Percentiles rank a stretch among this genome's conserved stretches.
Conservation (phyloP, 2,888 invertebrate species). For the Napeogenes sylphis region DNA sequence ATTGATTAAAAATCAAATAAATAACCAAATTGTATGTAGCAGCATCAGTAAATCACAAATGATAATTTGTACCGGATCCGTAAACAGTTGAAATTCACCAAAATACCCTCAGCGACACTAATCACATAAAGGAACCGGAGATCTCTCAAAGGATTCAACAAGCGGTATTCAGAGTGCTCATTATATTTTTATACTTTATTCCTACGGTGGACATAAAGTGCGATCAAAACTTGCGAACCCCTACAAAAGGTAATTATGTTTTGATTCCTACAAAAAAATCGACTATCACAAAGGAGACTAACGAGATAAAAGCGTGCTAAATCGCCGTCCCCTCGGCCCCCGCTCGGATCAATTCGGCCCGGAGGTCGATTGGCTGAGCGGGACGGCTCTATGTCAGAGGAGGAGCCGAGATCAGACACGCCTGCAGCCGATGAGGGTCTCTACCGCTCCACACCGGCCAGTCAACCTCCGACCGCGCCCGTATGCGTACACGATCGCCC, state of each 20-base stretch:
- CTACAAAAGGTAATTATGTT: constrained; percentile 79
- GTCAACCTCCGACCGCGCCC: constrained; percentile 73
- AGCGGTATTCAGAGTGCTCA: constrained; percentile 73
- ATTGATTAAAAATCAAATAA: constrained; percentile 42
- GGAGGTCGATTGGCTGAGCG: constrained; percentile 72
- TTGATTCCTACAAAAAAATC: constrained; percentile 76
- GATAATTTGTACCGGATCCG: constrained; percentile 74
- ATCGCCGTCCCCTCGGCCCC: constrained; percentile 67
- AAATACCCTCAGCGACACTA: constrained; percentile 50
- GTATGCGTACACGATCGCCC: constrained; percentile 73
- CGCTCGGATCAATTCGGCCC: constrained; percentile 70
- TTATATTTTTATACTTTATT: constrained; percentile 78
- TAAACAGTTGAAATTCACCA: constrained; percentile 52
- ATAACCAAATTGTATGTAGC: constrained; percentile 48
- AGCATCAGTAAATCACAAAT: constrained; percentile 63
- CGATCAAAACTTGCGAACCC: constrained; percentile 74
- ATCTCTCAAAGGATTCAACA: constrained; percentile 75
- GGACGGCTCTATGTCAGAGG: constrained; percentile 46
- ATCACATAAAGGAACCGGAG: constrained; percentile 66
- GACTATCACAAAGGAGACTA: constrained; percentile 77
- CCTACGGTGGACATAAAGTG: constrained; percentile 66
- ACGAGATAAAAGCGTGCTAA: constrained; percentile 79
- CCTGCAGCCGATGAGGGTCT: constrained; percentile 48
- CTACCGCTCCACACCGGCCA: constrained; percentile 50
- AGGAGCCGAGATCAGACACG: constrained; percentile 39